phyloP scores from a whole-genome alignment of 2,797 vertebrate species.

The Dermochelys coriacea region DNA sequence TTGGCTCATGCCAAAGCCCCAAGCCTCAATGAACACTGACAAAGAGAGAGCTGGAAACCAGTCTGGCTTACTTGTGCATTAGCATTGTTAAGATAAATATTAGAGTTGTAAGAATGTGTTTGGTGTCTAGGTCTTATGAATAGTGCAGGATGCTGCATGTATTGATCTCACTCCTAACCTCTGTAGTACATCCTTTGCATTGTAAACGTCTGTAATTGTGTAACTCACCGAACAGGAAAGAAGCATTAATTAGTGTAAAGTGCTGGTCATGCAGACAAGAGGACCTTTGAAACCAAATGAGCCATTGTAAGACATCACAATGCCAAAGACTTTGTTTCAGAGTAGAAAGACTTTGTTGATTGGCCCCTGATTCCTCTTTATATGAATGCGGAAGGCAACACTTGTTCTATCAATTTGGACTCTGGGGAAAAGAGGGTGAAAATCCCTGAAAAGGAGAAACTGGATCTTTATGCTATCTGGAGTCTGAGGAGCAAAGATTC shows the following conservation, averaged over 20 bases:
- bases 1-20: background rate
- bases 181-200: background rate
- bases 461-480: background rate
- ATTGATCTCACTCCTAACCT: background rate
- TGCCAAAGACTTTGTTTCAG: too few relatives aligned
- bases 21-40: background rate
- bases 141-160: background rate
- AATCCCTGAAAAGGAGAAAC: background rate
- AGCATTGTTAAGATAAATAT: background rate
- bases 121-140: background rate
- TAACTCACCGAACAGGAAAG: background rate
- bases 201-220: background rate
- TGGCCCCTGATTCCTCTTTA: too few relatives aligned
- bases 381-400: too few relatives aligned
- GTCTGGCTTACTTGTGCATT: background rate
- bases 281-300: background rate
- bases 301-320: background rate
- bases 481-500: background rate
- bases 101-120: background rate
- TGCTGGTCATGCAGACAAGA: background rate
- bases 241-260: background rate
- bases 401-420: background rate
- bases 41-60: background rate
- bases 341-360: too few relatives aligned
- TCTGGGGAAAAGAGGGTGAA: background rate